Conservation (phyloP, 2,113 vertebrate species). For the Climacteris rufus region DNA sequence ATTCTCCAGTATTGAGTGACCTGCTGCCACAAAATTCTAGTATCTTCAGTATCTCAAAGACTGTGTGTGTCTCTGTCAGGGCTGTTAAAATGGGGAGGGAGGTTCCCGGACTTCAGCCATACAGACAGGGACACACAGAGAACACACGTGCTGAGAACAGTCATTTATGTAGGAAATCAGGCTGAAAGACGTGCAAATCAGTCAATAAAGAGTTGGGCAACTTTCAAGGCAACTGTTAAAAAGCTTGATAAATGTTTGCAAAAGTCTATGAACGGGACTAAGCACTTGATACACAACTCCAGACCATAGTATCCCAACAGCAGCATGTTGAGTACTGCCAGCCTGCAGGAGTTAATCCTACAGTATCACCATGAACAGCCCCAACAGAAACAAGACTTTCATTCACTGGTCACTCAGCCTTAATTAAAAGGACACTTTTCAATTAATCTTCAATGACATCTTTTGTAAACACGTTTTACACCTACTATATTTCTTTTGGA, state of each 20-base stretch:
- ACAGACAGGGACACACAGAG: fast-evolving
- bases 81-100: neutral
- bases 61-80: neutral
- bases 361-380: neutral
- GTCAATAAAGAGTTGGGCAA: neutral
- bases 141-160: neutral
- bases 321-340: neutral
- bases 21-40: neutral
- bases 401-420: neutral
- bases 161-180: neutral
- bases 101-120: neutral
- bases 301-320: neutral
- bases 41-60: neutral
- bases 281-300: neutral
- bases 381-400: neutral
- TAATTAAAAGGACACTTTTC: neutral
- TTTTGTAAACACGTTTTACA: constrained; percentile 16
- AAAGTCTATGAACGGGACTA: neutral
- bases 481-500: neutral
- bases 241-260: neutral
- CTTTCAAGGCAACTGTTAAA: neutral
- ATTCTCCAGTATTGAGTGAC: neutral
- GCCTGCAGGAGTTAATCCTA: neutral
- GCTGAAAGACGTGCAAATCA: neutral
- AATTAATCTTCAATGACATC: neutral